Evolutionary conservation across 2,797 vertebrate species (phyloP).

Genomic region (Sebastes goodei): DNA sequence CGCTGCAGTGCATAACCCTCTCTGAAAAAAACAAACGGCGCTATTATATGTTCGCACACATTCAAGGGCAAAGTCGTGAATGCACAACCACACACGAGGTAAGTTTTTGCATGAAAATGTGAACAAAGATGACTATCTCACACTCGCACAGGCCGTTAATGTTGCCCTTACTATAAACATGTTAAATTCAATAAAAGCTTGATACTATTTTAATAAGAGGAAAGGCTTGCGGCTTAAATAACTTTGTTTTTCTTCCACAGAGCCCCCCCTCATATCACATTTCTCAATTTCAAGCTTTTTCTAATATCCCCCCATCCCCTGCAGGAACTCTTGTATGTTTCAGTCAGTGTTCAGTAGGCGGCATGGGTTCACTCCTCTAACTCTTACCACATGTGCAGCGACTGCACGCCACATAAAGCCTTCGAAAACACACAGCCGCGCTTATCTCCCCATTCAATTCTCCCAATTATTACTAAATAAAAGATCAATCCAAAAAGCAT

Average conservation of each 20-base stretch:
- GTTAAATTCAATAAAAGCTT: conserved; percentile 85
- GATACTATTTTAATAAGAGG: conserved; percentile 84
- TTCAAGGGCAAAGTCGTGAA: conserved; percentile 27
- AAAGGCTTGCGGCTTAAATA: conserved; percentile 81
- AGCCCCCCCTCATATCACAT: conserved; percentile 76
- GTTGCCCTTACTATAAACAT: conserved; percentile 78
- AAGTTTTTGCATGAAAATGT: conserved; percentile 56
- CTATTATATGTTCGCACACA: conserved; percentile 22
- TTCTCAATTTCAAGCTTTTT: conserved; percentile 81
- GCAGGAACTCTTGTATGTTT: conserved; percentile 79
- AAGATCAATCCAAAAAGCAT: conserved; percentile 73
- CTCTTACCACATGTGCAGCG: conserved; percentile 79
- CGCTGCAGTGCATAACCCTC: not conserved
- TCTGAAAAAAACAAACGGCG: not conserved
- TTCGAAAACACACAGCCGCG: conserved; percentile 36
- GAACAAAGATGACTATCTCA: conserved; percentile 61
- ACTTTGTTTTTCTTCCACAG: conserved; percentile 81
- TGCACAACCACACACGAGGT: conserved; percentile 26
- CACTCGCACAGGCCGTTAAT: conserved; percentile 50
- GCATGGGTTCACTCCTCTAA: conserved; percentile 72
- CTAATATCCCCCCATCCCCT: conserved; percentile 79
- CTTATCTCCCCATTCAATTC: conserved; percentile 76
- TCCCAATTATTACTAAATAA: conserved; percentile 81
- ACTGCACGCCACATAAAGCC: not conserved
- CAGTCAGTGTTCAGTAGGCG: conserved; percentile 56